These are phyloP conservation scores for Daubentonia madagascariensis DNA, from an alignment of 2,113 vertebrate species.

Conservation along the genomic window DNA sequence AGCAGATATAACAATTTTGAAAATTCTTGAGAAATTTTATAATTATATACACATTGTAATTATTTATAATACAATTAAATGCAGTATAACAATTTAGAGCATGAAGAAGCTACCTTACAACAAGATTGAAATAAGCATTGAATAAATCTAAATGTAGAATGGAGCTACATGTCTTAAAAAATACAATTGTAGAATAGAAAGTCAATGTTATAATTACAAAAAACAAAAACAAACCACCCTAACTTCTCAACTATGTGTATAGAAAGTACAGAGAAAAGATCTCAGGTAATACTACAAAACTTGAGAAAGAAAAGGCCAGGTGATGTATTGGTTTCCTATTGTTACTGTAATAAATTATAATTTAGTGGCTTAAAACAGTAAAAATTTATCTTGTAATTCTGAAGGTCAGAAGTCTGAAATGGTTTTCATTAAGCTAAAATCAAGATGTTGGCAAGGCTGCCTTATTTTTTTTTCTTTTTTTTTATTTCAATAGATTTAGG, in stretches of 20 bases:
- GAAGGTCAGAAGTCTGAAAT: background rate
- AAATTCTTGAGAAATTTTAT: background rate
- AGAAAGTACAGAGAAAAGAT: background rate
- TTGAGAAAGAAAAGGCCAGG: background rate
- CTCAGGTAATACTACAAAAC: background rate
- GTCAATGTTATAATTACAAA: background rate
- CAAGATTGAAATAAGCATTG: background rate
- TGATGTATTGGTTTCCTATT: background rate
- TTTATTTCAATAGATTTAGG: too few species aligned
- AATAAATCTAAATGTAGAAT: background rate
- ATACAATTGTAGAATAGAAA: background rate
- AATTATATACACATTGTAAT: background rate
- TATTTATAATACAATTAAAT: background rate
- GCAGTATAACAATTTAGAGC: background rate
- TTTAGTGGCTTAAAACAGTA: background rate
- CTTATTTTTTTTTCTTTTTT: background rate
- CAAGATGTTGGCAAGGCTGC: background rate
- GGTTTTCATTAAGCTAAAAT: background rate
- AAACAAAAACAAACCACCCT: background rate
- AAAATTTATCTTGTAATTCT: background rate
- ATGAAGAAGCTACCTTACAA: background rate
- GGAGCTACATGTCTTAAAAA: background rate
- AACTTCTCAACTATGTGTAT: background rate
- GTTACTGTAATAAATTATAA: background rate
- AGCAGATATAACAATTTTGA: background rate